Evolutionary conservation across 1,140 invertebrate species (phyloP).

Genomic region (Caerostris extrusa): DNA sequence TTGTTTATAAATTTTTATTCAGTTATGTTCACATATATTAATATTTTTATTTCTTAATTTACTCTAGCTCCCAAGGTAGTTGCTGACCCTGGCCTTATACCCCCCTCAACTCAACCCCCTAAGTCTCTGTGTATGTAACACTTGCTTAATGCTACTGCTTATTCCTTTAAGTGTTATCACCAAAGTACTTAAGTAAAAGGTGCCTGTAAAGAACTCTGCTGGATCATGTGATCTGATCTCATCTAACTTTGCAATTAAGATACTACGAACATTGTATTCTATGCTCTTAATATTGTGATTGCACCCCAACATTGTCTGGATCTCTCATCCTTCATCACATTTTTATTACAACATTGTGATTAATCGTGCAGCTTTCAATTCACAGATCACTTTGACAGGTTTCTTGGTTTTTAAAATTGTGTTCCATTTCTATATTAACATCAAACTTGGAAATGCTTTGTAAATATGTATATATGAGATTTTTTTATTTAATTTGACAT

Average conservation of each 20-base stretch:
- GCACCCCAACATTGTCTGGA: conserved; percentile 52
- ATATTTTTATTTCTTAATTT: conserved; percentile 2
- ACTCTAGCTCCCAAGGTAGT: conserved; percentile 40
- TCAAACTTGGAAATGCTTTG: conserved; percentile 58
- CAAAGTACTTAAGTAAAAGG: conserved; percentile 60
- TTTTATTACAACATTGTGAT: conserved; percentile 43
- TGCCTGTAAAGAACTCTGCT: conserved; percentile 48
- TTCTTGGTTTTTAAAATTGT: conserved; percentile 29
- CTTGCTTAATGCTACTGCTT: conserved; percentile 38
- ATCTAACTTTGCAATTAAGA: conserved; percentile 46
- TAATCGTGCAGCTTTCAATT: conserved; percentile 51
- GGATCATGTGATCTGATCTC: conserved; percentile 29
- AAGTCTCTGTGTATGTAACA: not conserved
- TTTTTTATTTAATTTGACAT: conserved; percentile 75
- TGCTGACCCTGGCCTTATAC: conserved; percentile 40
- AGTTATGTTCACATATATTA: not conserved
- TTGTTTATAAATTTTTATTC: not conserved
- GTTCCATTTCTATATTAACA: conserved; percentile 50
- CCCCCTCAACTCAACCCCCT: not conserved
- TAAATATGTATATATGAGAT: conserved; percentile 74
- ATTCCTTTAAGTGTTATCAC: conserved; percentile 46
- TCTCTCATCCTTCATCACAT: conserved; percentile 37
- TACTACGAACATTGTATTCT: conserved; percentile 15
- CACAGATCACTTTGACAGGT: conserved; percentile 12
- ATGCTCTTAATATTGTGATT: conserved; percentile 33